Percentiles rank a stretch among this genome's conserved stretches.
phyloP scores from a whole-genome alignment of 2,888 invertebrate genomes.

The Isotomurus palustris region DNA sequence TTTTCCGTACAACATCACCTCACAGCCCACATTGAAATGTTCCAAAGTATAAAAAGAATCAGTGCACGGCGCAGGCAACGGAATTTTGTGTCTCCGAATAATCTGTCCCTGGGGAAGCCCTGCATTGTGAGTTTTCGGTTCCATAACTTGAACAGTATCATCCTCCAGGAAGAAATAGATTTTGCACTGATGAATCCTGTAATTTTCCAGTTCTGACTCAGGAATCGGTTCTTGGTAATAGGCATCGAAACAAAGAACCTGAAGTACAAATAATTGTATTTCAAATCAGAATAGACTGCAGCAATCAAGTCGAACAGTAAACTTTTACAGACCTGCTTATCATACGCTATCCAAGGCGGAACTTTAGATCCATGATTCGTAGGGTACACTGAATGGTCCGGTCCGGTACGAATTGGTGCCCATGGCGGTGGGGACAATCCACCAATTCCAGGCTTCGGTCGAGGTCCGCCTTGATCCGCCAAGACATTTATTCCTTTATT shows the following conservation, averaged over 20 bases:
- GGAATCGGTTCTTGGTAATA: conserved; percentile 75
- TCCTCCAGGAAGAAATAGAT: conserved; percentile 86
- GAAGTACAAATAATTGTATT: conserved; percentile 39
- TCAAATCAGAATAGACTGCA: background rate
- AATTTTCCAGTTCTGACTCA: conserved; percentile 64
- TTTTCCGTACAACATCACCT: conserved; percentile 74
- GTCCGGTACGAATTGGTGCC: conserved; percentile 51
- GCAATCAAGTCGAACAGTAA: background rate
- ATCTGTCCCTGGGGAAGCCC: conserved; percentile 67
- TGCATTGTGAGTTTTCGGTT: conserved; percentile 76
- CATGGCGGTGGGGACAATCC: conserved; percentile 55
- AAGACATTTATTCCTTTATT: conserved; percentile 58
- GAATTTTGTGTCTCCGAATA: conserved; percentile 75
- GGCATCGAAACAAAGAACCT: conserved; percentile 72
- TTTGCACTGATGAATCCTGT: conserved; percentile 70
- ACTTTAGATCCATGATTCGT: conserved; percentile 68
- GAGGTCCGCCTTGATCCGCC: conserved; percentile 54
- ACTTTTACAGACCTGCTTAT: conserved; percentile 64
- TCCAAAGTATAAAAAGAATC: conserved; percentile 75
- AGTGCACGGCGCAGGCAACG: conserved; percentile 66
- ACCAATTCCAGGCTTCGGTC: conserved; percentile 56
- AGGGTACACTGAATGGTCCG: conserved; percentile 67
- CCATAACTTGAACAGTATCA: conserved; percentile 81
- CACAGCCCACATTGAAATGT: conserved; percentile 78
- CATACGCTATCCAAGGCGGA: conserved; percentile 82